These are phyloP conservation scores for Cherax quadricarinatus DNA, from an alignment of 1,140 invertebrate species.

Conservation along the genomic window DNA sequence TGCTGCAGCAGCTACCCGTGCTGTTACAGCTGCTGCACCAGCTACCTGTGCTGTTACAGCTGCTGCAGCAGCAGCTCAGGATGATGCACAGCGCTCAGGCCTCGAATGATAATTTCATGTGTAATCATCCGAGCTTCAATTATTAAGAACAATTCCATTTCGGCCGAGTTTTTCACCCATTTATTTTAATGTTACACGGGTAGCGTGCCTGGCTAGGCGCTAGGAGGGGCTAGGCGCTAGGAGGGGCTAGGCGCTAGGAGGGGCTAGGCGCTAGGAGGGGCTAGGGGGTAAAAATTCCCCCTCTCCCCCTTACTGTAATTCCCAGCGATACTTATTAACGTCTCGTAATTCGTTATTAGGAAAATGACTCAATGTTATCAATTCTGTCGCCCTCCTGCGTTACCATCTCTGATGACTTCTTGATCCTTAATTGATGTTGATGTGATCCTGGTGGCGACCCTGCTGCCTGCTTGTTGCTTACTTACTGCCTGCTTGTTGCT, in stretches of 20 bases:
- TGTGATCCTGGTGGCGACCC: background rate
- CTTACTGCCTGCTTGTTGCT: too few relatives aligned
- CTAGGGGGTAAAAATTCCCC: background rate
- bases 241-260: background rate
- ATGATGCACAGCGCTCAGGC: background rate
- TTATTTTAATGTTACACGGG: background rate
- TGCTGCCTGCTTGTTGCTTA: too few relatives aligned
- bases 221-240: background rate
- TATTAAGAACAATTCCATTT: background rate
- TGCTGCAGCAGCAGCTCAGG: background rate
- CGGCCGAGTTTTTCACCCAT: background rate
- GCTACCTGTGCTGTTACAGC: background rate
- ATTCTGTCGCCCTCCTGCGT: constrained; percentile 18
- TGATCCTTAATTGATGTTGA: constrained; percentile 10
- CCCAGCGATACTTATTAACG: background rate
- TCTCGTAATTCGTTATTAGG: constrained; percentile 2
- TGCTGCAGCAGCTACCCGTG: background rate
- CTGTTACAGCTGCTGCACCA: background rate
- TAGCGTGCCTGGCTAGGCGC: background rate
- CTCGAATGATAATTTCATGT: background rate
- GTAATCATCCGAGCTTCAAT: background rate
- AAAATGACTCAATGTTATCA: background rate
- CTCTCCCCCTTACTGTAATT: background rate
- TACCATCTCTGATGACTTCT: background rate
- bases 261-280: background rate